Conservation (phyloP, 2,113 vertebrate species). For the Merops nubicus region DNA sequence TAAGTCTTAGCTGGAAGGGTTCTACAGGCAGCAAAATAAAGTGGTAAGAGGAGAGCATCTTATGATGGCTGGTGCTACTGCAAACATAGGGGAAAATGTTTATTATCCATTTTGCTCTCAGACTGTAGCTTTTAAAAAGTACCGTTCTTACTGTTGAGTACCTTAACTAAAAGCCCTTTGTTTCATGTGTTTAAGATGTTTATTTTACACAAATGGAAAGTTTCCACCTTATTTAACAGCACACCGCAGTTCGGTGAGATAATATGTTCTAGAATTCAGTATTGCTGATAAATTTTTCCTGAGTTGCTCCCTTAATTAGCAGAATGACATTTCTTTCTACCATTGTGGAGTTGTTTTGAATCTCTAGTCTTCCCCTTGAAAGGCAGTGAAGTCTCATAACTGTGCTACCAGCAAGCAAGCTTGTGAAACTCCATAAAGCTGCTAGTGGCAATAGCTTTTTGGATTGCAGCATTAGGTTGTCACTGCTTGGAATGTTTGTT, state of each 20-base stretch:
- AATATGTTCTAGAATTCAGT: background rate
- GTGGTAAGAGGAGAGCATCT: background rate
- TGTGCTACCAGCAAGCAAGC: background rate
- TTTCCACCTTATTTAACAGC: background rate
- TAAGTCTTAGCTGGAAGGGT: background rate
- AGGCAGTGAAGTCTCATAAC: background rate
- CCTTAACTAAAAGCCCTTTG: background rate
- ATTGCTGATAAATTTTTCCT: background rate
- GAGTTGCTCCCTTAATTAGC: background rate
- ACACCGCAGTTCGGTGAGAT: background rate
- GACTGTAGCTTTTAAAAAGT: background rate
- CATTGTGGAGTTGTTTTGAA: background rate
- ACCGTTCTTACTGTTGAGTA: background rate
- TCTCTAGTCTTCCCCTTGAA: background rate
- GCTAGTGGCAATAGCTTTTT: background rate
- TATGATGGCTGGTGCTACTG: background rate
- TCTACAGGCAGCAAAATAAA: background rate
- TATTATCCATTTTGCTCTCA: background rate
- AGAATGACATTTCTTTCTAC: background rate
- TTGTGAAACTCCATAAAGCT: background rate
- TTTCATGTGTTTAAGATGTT: background rate
- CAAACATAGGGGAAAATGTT: background rate
- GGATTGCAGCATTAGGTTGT: background rate
- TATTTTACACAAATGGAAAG: background rate
- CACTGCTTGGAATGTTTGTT: background rate